Percentiles rank a stretch among this genome's conserved stretches.
These are phyloP conservation scores for Cyclophora albipunctata DNA, from an alignment of 2,888 invertebrate species.

Conservation along the genomic window DNA sequence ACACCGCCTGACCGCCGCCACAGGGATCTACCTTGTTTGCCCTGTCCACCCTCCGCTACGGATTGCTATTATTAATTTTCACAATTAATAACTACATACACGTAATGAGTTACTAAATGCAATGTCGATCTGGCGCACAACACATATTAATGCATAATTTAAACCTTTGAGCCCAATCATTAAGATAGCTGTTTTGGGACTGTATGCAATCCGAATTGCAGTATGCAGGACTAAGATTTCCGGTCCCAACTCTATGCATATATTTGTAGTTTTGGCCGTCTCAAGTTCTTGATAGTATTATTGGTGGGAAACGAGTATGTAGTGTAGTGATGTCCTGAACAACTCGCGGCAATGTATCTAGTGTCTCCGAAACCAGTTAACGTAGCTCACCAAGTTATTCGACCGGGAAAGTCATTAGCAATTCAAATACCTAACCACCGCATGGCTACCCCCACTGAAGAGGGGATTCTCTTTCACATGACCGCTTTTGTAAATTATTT, in stretches of 20 bases:
- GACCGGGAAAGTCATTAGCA: conserved; percentile 61
- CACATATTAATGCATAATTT: too few relatives aligned
- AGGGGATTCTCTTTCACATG: conserved; percentile 61
- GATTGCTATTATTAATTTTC: conserved; percentile 26
- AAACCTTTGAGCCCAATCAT: too few relatives aligned
- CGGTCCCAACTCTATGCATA: conserved; percentile 13
- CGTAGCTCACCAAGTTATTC: conserved; percentile 51
- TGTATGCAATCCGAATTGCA: neutral
- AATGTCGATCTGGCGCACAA: too few relatives aligned
- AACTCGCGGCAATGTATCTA: conserved; percentile 37
- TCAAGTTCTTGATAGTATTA: conserved; percentile 13
- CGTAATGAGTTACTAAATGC: too few relatives aligned
- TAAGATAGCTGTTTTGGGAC: too few relatives aligned
- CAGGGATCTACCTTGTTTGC: conserved; percentile 28
- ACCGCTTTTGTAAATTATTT: conserved; percentile 69
- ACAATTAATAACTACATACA: conserved; percentile 9
- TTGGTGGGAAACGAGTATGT: conserved; percentile 15
- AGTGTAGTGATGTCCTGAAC: conserved; percentile 20
- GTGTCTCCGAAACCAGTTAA: conserved; percentile 49
- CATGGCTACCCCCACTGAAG: conserved; percentile 46
- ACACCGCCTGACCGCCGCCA: conserved; percentile 31
- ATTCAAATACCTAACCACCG: conserved; percentile 66
- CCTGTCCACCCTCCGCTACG: conserved; percentile 21
- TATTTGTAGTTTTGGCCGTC: conserved; percentile 4
- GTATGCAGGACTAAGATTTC: too few relatives aligned